Evolutionary conservation across 2,888 invertebrate genomes (phyloP), one percentile per base, ranked within the genome.

Genomic region (Yponomeuta cagnagella): DNA sequence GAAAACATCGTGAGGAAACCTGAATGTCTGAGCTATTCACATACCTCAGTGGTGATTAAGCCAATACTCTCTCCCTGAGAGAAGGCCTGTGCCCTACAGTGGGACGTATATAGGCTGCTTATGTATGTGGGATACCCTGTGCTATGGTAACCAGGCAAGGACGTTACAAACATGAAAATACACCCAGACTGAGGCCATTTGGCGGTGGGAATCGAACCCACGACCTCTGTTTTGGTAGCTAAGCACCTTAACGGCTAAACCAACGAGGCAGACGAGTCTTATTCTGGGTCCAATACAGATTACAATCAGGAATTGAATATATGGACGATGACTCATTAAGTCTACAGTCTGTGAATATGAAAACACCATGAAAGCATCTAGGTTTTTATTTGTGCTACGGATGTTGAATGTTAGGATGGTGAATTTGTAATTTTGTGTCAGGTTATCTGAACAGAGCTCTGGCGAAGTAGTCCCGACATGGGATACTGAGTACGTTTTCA

Each of bases 401-500:
- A 52, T 15, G 8, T 33, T 74, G 69, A 63, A 74, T 74, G 48
- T 75, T 73, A 52, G 68, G 72, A 64, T 72, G 70, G 2, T 74
- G 52, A 63, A 67, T 23, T 37, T 67, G 9, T 23, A 37, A 31
- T 67, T 67, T 10, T 10, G 30, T 63, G 63, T 63, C 8, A 63
- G n/a, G 8, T 12, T 2, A 23, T 63, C 23, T 2, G 8, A 9
- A n/a, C 63, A 63, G 10, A 2, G n/a, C 15, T 63, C 63, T 3
- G 63, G 63, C 12, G 4, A 9, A 23, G n/a, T 5, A n/a, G 9
- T 9, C 23, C 8, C 15, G 63, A n/a, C 76, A 74, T 63, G 75
- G 71, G 31, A 74, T 74, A 31, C 75, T 74, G 15, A 73, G 66
- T 30, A 72, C 71, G 10, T 9, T 23, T 9, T 12, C 31, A 23